A percentile compares a stretch with the other conserved stretches of the same genome.
Evolutionary conservation across 2,797 vertebrate genomes (phyloP).

Genomic region (Rhinogobio ventralis): DNA sequence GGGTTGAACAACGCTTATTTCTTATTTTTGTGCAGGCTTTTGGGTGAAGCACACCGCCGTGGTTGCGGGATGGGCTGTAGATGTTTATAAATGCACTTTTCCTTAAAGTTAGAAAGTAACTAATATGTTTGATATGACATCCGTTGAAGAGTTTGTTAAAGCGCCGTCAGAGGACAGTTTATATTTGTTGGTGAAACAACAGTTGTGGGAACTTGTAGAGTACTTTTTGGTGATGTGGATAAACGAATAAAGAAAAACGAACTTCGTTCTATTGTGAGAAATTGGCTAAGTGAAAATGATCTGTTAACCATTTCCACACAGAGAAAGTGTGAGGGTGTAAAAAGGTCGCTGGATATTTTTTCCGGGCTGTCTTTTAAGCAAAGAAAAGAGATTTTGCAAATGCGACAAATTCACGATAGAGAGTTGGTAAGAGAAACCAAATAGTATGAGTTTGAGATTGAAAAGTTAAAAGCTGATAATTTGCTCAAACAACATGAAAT

Average conservation of each 20-base stretch:
- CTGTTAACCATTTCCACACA: background rate
- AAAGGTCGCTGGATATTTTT: background rate
- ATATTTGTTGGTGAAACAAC: background rate
- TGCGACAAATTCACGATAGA: background rate
- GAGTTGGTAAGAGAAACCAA: background rate
- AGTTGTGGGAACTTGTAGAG: background rate
- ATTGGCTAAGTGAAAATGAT: no score
- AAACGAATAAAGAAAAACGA: background rate
- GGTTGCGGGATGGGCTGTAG: background rate
- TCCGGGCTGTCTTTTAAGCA: background rate
- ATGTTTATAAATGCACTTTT: no score
- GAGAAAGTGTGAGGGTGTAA: background rate
- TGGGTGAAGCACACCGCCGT: background rate
- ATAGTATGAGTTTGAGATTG: background rate
- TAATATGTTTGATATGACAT: background rate
- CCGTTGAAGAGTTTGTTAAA: background rate
- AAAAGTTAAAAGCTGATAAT: background rate
- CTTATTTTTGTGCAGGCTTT: slow-evolving; percentile 19
- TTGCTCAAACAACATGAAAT: background rate
- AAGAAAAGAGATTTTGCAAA: background rate
- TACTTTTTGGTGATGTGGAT: background rate
- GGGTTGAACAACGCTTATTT: background rate
- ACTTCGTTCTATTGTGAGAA: background rate
- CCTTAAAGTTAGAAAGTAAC: background rate
- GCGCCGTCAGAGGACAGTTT: background rate